Evolutionary conservation across 2,888 invertebrate genomes (phyloP), one percentile per base, ranked within the genome.

Genomic region (Tachina lurida): DNA sequence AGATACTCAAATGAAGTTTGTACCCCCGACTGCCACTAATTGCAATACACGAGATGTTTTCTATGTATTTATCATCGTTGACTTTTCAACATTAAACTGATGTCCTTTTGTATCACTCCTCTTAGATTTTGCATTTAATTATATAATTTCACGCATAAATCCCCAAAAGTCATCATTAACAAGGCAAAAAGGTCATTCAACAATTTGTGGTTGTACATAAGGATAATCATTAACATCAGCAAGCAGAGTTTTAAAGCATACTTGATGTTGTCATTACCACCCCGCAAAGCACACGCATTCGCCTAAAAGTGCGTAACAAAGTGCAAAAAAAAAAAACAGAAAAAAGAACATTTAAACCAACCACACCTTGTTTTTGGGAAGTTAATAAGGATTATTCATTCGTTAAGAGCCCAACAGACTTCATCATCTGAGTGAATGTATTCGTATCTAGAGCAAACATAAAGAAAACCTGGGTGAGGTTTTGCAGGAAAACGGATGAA

Each of bases 101-200:
- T 74, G 63, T 71, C 19, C 47, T 47, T 73, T 58, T 9, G 52
- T 47, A 56, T 47, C 17, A 62, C 15, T 22, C 41, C 58, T 60
- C 58, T 49, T 68, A 19, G 43, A 22, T 52, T 75, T 74, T 63
- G 60, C 87, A 88, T 88, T 89, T 90, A 91, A 91, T 92, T 90
- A 90, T 91, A 90, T 90, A 88, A 91, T 91, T 92, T 91, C 91
- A 91, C 90, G 92, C 91, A 90, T 89, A 80, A 86, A 76, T 45
- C 79, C 84, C 86, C 88, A 87, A 76, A 88, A 88, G 87, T 84
- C 85, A 84, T 87, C 83, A 81, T 31, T 87, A 75, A 78, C 19
- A 67, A 63, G 47, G 8, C 41, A 49, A 70, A 67, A 77, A 79
- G 31, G 54, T 81, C 77, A 73, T 73, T 68, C n/a, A 63, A 68